These are phyloP conservation scores for Monodelphis domestica DNA, from an alignment of 2,797 vertebrate species.

Conservation along the genomic window DNA sequence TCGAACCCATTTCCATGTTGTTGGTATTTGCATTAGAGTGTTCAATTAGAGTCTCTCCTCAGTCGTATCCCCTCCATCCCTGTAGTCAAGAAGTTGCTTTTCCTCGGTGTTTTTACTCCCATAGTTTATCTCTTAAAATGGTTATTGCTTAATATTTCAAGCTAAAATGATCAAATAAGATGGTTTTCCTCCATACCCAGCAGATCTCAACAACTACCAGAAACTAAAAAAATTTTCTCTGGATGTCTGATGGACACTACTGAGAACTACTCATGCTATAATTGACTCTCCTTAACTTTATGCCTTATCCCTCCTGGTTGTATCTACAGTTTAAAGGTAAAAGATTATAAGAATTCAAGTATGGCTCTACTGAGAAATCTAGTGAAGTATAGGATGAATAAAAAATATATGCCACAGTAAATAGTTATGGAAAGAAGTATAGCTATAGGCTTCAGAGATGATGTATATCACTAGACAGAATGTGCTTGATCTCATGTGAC, in stretches of 20 bases:
- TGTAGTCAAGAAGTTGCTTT: no score
- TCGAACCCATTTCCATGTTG: no score
- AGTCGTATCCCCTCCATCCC: no score
- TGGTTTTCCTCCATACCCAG: not conserved
- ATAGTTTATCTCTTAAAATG: not conserved
- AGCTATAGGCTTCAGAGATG: not conserved
- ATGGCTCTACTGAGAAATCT: slow-evolving; percentile 64
- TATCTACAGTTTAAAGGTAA: not conserved
- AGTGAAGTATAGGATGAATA: slow-evolving; percentile 60
- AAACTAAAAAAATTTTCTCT: not conserved
- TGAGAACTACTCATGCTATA: not conserved
- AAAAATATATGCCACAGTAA: slow-evolving; percentile 41
- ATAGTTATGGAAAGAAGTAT: not conserved
- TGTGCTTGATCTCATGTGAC: not conserved
- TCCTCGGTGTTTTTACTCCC: no score
- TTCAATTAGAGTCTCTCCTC: no score
- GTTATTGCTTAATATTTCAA: not conserved
- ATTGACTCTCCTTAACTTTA: slow-evolving; percentile 55
- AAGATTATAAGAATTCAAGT: slow-evolving; percentile 7
- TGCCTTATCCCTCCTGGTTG: slow-evolving; percentile 47
- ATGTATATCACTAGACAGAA: not conserved
- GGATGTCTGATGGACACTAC: not conserved
- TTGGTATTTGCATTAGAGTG: no score
- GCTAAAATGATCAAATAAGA: not conserved
- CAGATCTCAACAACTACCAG: not conserved